Evolutionary conservation across 2,113 vertebrate genomes (phyloP), one percentile per base, ranked within the genome.

Genomic region (Micronisus gabar): DNA sequence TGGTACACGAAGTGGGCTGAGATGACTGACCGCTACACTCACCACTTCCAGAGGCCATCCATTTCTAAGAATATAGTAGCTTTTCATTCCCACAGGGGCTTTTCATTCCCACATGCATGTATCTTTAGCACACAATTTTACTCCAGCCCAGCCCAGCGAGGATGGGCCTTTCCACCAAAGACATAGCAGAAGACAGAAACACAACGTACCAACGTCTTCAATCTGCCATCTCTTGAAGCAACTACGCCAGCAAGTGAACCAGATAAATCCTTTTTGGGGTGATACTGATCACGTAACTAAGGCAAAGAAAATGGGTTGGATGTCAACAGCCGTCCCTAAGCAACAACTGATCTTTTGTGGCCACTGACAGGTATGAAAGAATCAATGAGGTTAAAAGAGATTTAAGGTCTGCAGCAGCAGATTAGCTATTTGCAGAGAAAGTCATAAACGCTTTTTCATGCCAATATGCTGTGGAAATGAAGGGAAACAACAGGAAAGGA

Each of bases 41-140:
- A 72, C n/a, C 84, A 78, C 74, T 96, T 91, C 75, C 81, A 96
- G 50, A 65, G 34, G 15, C 25, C 68, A 67, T 55, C 38, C 73
- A 55, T 91, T 96, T 90, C 88, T 86, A 90, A 75, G 83, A 97
- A 97, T 62, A 87, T 13, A 23, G 65, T 86, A 23, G 52, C 58
- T 86, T 48, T 94, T 93, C 50, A 40, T 80, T 81, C 59, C 62
- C 83, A 76, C 71, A 68, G 88, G 70, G 52, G n/a, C 38, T 85
- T 47, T 25, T 97, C 87, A 92, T 94, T 94, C 53, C 48, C 50
- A 72, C 82, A 40, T 53, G 7, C 17, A 50, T 3, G 2, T 61
- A 40, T 55, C 68, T 81, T 73, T 34, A 90, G 85, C 45, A n/a
- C 50, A 38, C 15, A 48, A 11, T 81, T 81, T 80, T 68, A 80